Evolutionary conservation across 2,888 invertebrate species (phyloP).

Genomic region (Liodrosophila aerea): DNA sequence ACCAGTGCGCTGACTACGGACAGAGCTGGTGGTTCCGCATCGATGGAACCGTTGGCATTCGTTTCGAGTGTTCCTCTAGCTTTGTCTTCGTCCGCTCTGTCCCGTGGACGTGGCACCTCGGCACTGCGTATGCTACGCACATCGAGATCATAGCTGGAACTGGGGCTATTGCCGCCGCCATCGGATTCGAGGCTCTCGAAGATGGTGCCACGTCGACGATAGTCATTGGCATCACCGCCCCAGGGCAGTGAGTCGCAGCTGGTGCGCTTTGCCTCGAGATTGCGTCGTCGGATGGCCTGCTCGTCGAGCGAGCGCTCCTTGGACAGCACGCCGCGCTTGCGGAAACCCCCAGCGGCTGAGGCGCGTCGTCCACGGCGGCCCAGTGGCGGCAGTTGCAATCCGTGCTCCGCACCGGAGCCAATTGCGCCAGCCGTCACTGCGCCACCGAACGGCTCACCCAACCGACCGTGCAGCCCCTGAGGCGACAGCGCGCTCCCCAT

Average conservation of each 20-base stretch:
- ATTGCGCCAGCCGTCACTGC: constrained; percentile 76
- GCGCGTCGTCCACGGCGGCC: constrained; percentile 80
- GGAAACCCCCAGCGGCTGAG: constrained; percentile 78
- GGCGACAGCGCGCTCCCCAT: constrained; percentile 81
- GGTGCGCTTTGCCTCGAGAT: constrained; percentile 83
- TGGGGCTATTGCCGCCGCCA: constrained; percentile 54
- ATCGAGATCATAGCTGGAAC: constrained; percentile 67
- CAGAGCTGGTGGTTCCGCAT: background rate
- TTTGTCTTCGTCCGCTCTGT: constrained; percentile 2
- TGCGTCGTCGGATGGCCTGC: constrained; percentile 83
- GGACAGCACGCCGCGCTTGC: constrained; percentile 80
- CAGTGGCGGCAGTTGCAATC: constrained; percentile 72
- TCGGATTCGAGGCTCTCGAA: constrained; percentile 82
- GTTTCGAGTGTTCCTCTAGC: background rate
- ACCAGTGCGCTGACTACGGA: too few species aligned
- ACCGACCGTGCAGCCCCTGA: constrained; percentile 61
- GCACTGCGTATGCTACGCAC: constrained; percentile 80
- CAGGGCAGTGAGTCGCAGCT: constrained; percentile 82
- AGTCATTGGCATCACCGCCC: constrained; percentile 79
- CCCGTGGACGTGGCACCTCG: constrained; percentile 57
- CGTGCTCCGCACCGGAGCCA: constrained; percentile 28
- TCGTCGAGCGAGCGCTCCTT: constrained; percentile 82
- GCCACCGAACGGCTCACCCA: constrained; percentile 82
- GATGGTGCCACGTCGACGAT: constrained; percentile 79
- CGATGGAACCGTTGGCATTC: background rate